Evolutionary conservation across 2,888 invertebrate genomes (phyloP).

Genomic region (Bruchidius siliquastri): DNA sequence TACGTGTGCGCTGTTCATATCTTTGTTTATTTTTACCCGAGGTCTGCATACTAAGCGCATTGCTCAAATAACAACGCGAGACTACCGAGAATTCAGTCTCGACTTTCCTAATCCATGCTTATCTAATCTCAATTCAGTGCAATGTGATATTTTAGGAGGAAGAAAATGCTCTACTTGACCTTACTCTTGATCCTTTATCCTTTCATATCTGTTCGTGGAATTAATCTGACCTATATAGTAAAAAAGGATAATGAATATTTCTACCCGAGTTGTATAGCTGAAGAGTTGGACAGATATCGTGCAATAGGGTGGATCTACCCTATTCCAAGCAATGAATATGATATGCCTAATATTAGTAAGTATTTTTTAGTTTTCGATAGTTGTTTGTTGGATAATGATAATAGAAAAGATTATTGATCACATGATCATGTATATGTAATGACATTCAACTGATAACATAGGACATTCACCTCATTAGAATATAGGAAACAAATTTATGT

Average conservation of each 20-base stretch:
- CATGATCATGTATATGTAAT: not conserved
- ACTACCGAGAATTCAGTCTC: not conserved
- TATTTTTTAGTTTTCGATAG: constrained; percentile 7
- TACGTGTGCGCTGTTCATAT: not conserved
- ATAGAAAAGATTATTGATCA: not conserved
- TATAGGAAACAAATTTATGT: too few relatives aligned
- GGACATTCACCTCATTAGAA: too few relatives aligned
- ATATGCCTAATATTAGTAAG: constrained; percentile 36
- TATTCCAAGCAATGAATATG: constrained; percentile 26
- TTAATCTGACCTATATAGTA: constrained; percentile 37
- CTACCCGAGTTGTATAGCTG: constrained; percentile 38
- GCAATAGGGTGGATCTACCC: constrained; percentile 41
- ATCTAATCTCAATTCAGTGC: not conserved
- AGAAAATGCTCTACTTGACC: constrained; percentile 25
- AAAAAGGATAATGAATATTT: constrained; percentile 26
- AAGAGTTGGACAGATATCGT: constrained; percentile 36
- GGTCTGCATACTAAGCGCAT: not conserved
- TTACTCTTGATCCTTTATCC: constrained; percentile 20
- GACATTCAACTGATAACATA: not conserved
- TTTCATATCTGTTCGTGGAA: constrained; percentile 8
- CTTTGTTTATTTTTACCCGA: not conserved
- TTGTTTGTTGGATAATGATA: not conserved
- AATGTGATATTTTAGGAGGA: constrained; percentile 13
- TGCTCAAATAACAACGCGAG: not conserved
- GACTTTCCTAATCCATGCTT: not conserved